Base-by-base conservation (phyloP, 2,113 vertebrate genomes). In the Centropus unirufus region DNA sequence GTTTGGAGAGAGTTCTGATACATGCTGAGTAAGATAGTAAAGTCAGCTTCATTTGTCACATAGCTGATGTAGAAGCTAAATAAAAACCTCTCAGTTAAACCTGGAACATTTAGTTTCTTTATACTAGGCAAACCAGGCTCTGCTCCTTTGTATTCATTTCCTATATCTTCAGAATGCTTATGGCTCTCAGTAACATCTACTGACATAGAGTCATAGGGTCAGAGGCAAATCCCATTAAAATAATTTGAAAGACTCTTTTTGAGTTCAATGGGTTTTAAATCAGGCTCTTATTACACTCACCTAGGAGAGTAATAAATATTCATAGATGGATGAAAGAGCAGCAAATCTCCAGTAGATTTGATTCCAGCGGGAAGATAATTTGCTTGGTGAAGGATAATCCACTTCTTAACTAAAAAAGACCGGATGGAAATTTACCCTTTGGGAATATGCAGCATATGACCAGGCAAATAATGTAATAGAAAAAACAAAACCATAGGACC, bases 151-250 rank as follows among this genome's bases (percentile, higher is more conserved):
- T 87, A 47, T 61, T 90, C 68, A 18, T 72, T 78, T 42, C 4
- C 55, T 81, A 77, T 93, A 76, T 92, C 34, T 70, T 76, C 81
- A 87, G 66, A 70, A 58, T 61, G 40, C 58, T 93, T 87, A 46
- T 36, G 87, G 66, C 54, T 61, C 34, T 90, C 74, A 73, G 52
- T 49, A 93, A 66, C 3, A 1, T 58, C 77, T 93, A 7, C 83
- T 93, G 83, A 68, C 87, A 87, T 40, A 32, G 77, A 92, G n/a
- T 84, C 89, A 78, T 73, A 74, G 51, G 69, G 87, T 89, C 91
- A 95, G 87, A 39, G 66, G 42, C 70, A 84, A 95, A 95, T 93
- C 81, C 77, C 87, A 91, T 89, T 91, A 85, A 87, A 87, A 85
- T 91, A 94, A 95, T 89, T 84, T 82, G 74, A 79, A 87, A 87